phyloP scores from a whole-genome alignment of 2,797 vertebrate genomes.

The Phoebastria nigripes region DNA sequence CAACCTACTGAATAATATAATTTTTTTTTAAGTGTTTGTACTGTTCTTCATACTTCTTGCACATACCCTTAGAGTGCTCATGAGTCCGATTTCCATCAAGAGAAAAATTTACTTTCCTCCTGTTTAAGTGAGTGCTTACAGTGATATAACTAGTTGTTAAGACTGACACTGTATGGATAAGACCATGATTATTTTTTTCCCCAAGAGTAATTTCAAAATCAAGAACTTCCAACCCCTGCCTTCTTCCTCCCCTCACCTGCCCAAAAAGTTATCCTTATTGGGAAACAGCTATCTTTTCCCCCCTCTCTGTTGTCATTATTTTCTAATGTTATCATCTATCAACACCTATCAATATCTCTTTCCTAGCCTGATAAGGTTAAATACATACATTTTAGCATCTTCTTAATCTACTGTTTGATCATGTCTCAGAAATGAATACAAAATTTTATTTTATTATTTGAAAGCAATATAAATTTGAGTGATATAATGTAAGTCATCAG shows the following conservation, averaged over 20 bases:
- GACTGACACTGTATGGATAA: neutral
- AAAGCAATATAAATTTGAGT: neutral
- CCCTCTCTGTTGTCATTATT: neutral
- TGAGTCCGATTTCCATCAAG: neutral
- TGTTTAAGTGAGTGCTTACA: neutral
- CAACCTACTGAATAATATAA: neutral
- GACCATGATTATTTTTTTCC: neutral
- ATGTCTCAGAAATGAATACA: neutral
- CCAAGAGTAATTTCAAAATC: neutral
- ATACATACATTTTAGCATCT: neutral
- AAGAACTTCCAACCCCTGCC: neutral
- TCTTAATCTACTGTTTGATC: neutral
- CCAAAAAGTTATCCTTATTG: neutral
- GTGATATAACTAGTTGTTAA: neutral
- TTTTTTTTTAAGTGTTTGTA: neutral
- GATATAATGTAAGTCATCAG: neutral
- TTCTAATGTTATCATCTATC: neutral
- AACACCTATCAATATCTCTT: neutral
- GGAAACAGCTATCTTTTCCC: neutral
- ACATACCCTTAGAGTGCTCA: neutral
- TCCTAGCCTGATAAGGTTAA: neutral
- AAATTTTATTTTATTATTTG: neutral
- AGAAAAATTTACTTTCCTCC: neutral
- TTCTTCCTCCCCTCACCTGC: rapidly evolving
- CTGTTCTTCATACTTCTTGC: neutral